Evolutionary conservation across 37 sponge, comb jelly and placozoan species (phyloP), one percentile per base, ranked within the genome.

Genomic region (Eunapius fragilis): DNA sequence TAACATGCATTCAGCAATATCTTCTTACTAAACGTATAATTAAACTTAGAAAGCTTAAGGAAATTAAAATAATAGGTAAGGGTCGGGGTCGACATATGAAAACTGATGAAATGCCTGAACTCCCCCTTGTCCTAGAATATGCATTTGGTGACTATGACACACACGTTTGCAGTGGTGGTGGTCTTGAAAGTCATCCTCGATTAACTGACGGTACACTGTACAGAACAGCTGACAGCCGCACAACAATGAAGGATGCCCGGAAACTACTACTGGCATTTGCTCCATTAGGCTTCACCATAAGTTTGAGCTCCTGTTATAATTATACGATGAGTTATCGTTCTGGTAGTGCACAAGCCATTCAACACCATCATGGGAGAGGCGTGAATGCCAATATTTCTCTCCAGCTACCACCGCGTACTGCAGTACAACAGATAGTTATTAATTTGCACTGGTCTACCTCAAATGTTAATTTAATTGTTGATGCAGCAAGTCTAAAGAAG

Each of bases 191-290:
- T 35, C 82, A 82, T 71, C 82, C 82, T 30, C 36, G 72, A 36
- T 26, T 82, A 36, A 82, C 72, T 33, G 71, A 38, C 37, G 82
- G 82, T 4, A 82, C 82, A 25, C 72, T 82, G 25, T 82, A 82
- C 30, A 12, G 73, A 6, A 34, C 37, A 27, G 25, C 37, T n/a
- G 82, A 82, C 82, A 82, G 41, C 23, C 9, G 1, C 10, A 76
- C 33, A 17, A 76, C 7, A 6, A 76, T 76, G 77, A 76, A 76
- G 25, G 47, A 6, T 10, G 77, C 77, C 33, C 5, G 77, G 22
- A n/a, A 76, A 35, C 19, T 76, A 13, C 25, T 76, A 34, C 9
- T 76, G 10, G 6, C 77, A 17, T 11, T 76, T 9, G 38, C 77
- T 17, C 77, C 47, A 22, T 19, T 2, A 12, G 31, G 35, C 0